These are phyloP conservation scores for Ferdinandea cuprea DNA, from an alignment of 2,888 invertebrate species.

Conservation along the genomic window DNA sequence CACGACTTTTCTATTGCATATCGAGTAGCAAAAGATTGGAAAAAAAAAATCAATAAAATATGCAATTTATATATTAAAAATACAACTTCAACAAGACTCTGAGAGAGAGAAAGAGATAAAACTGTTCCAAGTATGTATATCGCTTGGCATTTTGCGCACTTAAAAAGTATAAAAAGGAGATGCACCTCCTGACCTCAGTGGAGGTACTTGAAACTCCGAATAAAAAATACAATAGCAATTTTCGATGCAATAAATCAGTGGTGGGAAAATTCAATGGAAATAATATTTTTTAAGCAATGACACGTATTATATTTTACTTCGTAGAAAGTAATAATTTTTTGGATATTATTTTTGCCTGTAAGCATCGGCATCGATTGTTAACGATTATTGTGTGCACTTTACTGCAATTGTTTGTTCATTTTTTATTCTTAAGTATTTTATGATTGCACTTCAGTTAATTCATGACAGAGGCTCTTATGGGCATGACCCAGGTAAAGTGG, in stretches of 20 bases:
- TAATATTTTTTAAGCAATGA: conserved; percentile 45
- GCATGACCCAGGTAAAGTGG: too few relatives aligned
- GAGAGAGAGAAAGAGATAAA: conserved; percentile 10
- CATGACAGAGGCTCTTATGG: too few relatives aligned
- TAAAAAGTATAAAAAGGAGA: not conserved
- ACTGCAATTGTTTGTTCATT: not conserved
- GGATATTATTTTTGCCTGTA: not conserved
- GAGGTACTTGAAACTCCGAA: conserved; percentile 28
- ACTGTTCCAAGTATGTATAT: conserved; percentile 19
- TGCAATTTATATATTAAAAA: conserved; percentile 26
- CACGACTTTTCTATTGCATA: conserved; percentile 13
- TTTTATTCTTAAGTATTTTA: too few relatives aligned
- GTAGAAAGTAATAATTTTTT: conserved; percentile 9
- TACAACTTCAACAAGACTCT: conserved; percentile 12
- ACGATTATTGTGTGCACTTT: not conserved
- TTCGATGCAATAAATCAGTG: conserved; percentile 53
- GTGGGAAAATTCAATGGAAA: conserved; percentile 45
- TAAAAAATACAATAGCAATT: conserved; percentile 54
- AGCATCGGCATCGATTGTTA: not conserved
- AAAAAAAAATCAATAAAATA: conserved; percentile 29
- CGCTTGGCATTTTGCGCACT: conserved; percentile 15
- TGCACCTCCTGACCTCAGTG: conserved; percentile 17
- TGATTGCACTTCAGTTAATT: too few relatives aligned
- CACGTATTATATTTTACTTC: conserved; percentile 35
- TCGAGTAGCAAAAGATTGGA: conserved; percentile 9